Evolutionary conservation across 2,888 invertebrate species (phyloP), one percentile per base, ranked within the genome.

Genomic region (Ectropis crepuscularia): DNA sequence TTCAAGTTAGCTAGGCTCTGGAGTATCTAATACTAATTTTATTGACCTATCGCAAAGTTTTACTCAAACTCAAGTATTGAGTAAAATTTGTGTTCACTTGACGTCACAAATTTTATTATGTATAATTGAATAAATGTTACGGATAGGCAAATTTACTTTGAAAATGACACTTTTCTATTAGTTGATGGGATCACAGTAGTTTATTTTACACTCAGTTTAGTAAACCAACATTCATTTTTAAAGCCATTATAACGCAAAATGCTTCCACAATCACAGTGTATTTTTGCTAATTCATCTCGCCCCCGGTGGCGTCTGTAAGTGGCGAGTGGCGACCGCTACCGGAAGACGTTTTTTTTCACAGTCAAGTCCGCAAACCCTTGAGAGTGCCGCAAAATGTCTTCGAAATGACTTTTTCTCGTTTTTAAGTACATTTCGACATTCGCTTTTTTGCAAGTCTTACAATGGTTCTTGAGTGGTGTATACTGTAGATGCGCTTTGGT

Each of bases 361-460:
- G 49, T 80, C 85, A 86, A 86, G 86, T 86, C 89, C 81, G 79
- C 81, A 86, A 86, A 86, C 87, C 86, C 89, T 90, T 77, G 82
- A 92, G 86, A 83, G 85, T 82, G 77, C 81, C 81, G 89, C 88
- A 85, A 91, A 92, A 90, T 88, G 86, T 90, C 89, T 90, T 86
- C 83, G 73, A 83, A 88, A 87, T 82, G 85, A 89, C 85, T 88
- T 89, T 88, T 85, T 85, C 81, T 79, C 80, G 60, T 68, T 77
- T n/a, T 81, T 82, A 87, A 89, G 89, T 86, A 87, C 87, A 81
- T 88, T 89, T 85, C 81, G 81, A 86, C 83, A 82, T 89, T 81
- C 84, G 67, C 47, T 61, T 65, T 68, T 69, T 71, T 69, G 58
- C 63, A 47, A 42, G 42, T 53, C 54, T 51, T 54, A 50, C 50